Percentiles rank a stretch among this genome's conserved stretches.
Conservation (phyloP, 2,113 vertebrate species). For the Chinchilla lanigera region DNA sequence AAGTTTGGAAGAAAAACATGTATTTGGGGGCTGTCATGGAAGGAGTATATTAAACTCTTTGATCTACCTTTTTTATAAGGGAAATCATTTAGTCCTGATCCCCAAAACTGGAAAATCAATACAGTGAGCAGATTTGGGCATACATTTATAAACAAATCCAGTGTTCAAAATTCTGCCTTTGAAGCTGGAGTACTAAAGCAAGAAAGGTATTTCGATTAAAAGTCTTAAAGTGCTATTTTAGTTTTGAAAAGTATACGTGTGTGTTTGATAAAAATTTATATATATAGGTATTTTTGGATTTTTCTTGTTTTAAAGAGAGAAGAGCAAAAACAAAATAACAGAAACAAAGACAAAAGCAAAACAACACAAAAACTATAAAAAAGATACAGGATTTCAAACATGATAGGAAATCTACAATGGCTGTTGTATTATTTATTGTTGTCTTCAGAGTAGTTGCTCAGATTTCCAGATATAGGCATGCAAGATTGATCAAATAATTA, state of each 20-base stretch:
- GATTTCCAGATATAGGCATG: too few species aligned
- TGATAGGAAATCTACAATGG: too few species aligned
- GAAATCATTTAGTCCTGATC: constrained; percentile 13
- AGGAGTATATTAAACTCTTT: neutral
- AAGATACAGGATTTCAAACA: too few species aligned
- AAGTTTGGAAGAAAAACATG: neutral
- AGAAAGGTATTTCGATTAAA: neutral
- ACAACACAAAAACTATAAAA: too few species aligned
- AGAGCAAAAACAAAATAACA: too few species aligned
- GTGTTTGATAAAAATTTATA: neutral
- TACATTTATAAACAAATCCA: constrained; percentile 1
- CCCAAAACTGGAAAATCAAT: neutral
- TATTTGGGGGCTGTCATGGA: neutral
- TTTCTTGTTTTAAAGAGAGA: too few species aligned
- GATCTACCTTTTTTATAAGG: neutral
- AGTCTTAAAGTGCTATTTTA: neutral
- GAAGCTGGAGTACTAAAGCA: neutral
- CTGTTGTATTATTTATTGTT: too few species aligned
- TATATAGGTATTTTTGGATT: too few species aligned
- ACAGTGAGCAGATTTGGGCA: neutral
- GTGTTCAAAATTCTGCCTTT: neutral
- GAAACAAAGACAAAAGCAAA: too few species aligned
- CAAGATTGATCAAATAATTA: too few species aligned
- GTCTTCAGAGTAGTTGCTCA: too few species aligned
- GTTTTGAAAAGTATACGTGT: neutral